These are phyloP conservation scores for Lycopodina hypogea DNA, from an alignment of 37 sponge, comb jelly and placozoan species.

Conservation along the genomic window DNA sequence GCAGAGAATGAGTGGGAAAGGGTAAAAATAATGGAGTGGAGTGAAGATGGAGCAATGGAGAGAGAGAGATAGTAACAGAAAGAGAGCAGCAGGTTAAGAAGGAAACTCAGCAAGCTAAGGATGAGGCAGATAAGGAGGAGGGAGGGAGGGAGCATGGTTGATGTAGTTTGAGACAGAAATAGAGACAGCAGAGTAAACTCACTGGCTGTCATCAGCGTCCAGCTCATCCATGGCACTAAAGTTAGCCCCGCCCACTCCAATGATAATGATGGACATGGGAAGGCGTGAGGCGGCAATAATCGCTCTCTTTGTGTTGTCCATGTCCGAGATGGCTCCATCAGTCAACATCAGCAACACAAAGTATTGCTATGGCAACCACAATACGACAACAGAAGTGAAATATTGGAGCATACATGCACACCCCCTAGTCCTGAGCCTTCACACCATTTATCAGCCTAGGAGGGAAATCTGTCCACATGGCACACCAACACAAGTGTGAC, in stretches of 20 bases:
- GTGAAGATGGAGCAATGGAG: too few relatives aligned
- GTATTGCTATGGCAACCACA: slow-evolving; percentile 61
- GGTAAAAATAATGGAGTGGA: too few relatives aligned
- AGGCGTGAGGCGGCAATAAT: slow-evolving; percentile 79
- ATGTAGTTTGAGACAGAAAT: too few relatives aligned
- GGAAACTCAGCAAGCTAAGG: neutral
- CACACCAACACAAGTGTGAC: too few relatives aligned
- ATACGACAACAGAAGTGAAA: neutral
- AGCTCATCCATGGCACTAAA: slow-evolving; percentile 78
- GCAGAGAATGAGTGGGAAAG: too few relatives aligned
- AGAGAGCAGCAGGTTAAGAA: neutral
- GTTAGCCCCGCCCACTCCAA: slow-evolving; percentile 86
- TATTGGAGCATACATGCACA: neutral
- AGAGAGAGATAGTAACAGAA: too few relatives aligned
- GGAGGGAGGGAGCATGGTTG: too few relatives aligned
- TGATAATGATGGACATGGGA: slow-evolving; percentile 91
- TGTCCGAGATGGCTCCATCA: slow-evolving; percentile 90
- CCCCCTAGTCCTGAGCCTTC: neutral
- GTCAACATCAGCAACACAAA: slow-evolving; percentile 89
- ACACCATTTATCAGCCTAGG: too few relatives aligned
- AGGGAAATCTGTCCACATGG: too few relatives aligned
- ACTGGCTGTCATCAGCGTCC: slow-evolving; percentile 78
- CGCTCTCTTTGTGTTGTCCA: slow-evolving; percentile 71
- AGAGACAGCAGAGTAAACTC: slow-evolving; percentile 2
- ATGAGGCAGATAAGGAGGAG: neutral